Conservation (phyloP, 2,113 vertebrate genomes). For the Tor tambroides region DNA sequence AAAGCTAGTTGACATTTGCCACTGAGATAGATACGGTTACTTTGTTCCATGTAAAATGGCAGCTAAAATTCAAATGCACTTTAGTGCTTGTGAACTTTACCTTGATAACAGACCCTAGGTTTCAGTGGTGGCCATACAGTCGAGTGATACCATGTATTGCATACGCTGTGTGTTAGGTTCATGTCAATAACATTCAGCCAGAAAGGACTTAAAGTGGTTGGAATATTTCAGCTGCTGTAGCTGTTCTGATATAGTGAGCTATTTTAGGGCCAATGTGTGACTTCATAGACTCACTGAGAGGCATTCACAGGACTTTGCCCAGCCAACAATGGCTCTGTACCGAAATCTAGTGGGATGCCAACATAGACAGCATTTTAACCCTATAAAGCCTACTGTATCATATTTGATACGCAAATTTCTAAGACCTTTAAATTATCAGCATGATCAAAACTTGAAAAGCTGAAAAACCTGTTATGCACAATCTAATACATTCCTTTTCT, state of each 20-base stretch:
- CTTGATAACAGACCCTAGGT: neutral
- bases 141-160: neutral
- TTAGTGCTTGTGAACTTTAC: neutral
- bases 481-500: neutral
- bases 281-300: slow-evolving; percentile 46
- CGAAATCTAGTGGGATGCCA: neutral
- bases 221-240: slow-evolving; percentile 49
- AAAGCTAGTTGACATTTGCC: neutral
- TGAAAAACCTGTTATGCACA: neutral
- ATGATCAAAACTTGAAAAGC: neutral
- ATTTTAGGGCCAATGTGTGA: slow-evolving; percentile 64
- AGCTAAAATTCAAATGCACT: neutral
- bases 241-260: slow-evolving; percentile 63
- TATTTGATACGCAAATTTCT: neutral
- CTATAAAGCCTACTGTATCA: too few relatives aligned
- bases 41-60: neutral
- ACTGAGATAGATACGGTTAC: neutral
- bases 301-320: neutral
- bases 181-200: slow-evolving; percentile 43
- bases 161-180: slow-evolving; percentile 32
- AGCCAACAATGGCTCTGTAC: neutral
- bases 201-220: slow-evolving; percentile 35
- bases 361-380: too few relatives aligned
- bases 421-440: neutral
- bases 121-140: neutral